Evolutionary conservation across 2,113 vertebrate species (phyloP).

Genomic region (Labeo rohita): DNA sequence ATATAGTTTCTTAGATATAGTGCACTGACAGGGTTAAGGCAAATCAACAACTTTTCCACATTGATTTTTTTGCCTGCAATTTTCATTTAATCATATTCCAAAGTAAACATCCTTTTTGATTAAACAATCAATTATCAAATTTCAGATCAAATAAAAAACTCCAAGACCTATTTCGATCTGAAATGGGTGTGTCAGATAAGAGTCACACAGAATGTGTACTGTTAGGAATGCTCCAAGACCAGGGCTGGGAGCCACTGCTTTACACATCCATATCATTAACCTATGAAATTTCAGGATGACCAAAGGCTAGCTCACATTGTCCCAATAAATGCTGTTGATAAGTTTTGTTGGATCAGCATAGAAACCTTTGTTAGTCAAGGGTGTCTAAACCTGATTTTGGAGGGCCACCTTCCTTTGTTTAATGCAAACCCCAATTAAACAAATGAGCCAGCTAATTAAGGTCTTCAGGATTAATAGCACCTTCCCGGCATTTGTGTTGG

Average conservation of each 20-base stretch:
- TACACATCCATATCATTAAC: background rate
- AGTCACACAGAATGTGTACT: background rate
- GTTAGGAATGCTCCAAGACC: background rate
- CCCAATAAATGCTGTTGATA: background rate
- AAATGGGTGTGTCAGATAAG: background rate
- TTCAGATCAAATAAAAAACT: background rate
- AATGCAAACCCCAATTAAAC: background rate
- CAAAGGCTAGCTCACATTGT: background rate
- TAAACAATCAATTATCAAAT: background rate
- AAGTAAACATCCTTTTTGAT: background rate
- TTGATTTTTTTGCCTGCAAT: background rate
- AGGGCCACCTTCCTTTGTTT: background rate
- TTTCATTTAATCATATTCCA: background rate
- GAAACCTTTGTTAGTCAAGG: background rate
- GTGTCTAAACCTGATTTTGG: background rate
- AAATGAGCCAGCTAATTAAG: slow-evolving; percentile 7
- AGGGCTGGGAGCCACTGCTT: background rate
- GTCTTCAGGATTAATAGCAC: background rate
- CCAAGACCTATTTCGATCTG: background rate
- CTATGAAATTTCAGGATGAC: background rate
- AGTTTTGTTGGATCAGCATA: background rate
- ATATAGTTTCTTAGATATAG: background rate
- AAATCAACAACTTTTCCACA: background rate
- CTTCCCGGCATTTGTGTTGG: background rate
- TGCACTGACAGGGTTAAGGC: background rate